Evolutionary conservation across 2,113 vertebrate species (phyloP).

Genomic region (Osmerus mordax): DNA sequence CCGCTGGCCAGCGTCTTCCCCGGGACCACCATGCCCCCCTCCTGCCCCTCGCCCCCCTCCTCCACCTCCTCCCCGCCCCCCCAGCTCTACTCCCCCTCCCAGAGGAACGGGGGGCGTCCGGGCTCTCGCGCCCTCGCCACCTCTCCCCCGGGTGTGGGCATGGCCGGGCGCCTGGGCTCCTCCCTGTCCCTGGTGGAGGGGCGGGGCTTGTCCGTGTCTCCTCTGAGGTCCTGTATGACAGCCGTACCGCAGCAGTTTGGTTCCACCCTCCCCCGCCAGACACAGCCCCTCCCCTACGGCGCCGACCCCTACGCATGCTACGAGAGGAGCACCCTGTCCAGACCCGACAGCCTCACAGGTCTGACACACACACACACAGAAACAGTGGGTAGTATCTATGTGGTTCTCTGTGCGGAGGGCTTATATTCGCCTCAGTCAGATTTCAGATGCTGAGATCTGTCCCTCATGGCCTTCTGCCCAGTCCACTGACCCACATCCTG

Average conservation of each 20-base stretch:
- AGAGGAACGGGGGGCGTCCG: constrained; percentile 29
- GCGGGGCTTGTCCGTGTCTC: constrained; percentile 67
- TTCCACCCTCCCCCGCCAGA: constrained; percentile 79
- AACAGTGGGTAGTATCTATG: constrained; percentile 1
- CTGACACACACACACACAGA: constrained; percentile 24
- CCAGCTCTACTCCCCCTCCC: constrained; percentile 64
- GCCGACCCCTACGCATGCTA: constrained; percentile 87
- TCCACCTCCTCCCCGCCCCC: constrained; percentile 58
- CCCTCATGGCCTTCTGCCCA: neutral
- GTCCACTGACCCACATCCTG: constrained; percentile 22
- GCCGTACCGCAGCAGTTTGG: constrained; percentile 92
- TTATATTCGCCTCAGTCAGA: constrained; percentile 9
- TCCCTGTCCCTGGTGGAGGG: constrained; percentile 67
- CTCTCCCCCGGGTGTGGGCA: constrained; percentile 69
- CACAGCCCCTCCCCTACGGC: constrained; percentile 76
- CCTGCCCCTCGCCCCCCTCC: constrained; percentile 74
- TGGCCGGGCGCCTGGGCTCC: constrained; percentile 64
- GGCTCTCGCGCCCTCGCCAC: constrained; percentile 56
- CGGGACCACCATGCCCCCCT: constrained; percentile 81
- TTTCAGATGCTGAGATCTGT: neutral
- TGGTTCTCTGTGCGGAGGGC: neutral
- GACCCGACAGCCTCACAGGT: constrained; percentile 97
- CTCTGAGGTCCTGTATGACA: constrained; percentile 85
- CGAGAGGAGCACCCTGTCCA: constrained; percentile 89
- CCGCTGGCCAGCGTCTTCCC: constrained; percentile 79